phyloP scores from a whole-genome alignment of 2,888 invertebrate species.

The Caenorhabditis auriculariae region DNA sequence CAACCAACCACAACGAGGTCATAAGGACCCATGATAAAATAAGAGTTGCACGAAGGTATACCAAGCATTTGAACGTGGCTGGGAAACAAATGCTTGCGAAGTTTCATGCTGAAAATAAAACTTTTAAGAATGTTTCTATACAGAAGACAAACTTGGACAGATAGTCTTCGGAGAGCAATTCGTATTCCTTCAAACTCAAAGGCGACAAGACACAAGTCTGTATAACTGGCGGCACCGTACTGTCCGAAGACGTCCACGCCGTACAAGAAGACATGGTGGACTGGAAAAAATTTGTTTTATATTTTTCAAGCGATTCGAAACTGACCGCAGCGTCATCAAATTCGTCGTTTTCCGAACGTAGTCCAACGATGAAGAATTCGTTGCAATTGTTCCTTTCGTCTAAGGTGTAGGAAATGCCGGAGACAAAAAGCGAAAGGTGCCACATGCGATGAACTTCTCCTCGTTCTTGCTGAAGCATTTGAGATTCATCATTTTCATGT shows the following conservation, averaged over 20 bases:
- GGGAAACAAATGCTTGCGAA: slow-evolving; percentile 21
- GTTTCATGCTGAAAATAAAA: slow-evolving; percentile 17
- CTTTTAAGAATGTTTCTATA: background rate
- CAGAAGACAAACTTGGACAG: background rate
- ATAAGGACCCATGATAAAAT: slow-evolving; percentile 49
- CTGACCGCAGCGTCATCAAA: slow-evolving; percentile 39
- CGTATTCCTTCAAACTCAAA: slow-evolving; percentile 28
- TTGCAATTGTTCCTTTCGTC: slow-evolving; percentile 29
- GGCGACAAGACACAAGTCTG: slow-evolving; percentile 35
- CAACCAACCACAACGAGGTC: slow-evolving; percentile 52
- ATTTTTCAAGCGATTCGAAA: background rate
- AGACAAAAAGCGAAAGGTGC: slow-evolving; percentile 39
- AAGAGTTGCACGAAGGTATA: slow-evolving; percentile 44
- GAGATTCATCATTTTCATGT: no score
- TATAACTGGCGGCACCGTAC: slow-evolving; percentile 11
- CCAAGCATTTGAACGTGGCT: slow-evolving; percentile 32
- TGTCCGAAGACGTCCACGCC: slow-evolving; percentile 21
- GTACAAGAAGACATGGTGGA: slow-evolving; percentile 25
- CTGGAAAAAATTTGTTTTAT: slow-evolving; percentile 10
- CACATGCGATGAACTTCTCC: slow-evolving; percentile 39
- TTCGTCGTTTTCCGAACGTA: slow-evolving; percentile 40
- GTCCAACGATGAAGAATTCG: slow-evolving; percentile 54
- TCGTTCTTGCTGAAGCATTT: slow-evolving; percentile 7
- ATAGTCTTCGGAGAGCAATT: slow-evolving; percentile 30
- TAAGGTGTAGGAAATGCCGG: slow-evolving; percentile 51